phyloP scores from a whole-genome alignment of 92 coral and sea anemone species.

The Palythoa grandis region DNA sequence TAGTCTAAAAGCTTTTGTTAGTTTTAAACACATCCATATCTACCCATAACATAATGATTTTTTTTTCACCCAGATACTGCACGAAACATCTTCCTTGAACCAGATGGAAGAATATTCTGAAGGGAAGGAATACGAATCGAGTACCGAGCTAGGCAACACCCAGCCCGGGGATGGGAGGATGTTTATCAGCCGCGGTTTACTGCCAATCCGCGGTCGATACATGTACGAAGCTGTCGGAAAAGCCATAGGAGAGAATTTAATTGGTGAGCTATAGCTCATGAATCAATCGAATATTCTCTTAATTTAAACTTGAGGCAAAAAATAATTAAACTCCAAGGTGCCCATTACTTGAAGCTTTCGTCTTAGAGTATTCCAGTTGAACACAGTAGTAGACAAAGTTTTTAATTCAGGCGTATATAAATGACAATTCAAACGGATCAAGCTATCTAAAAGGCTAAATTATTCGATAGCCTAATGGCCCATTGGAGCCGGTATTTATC shows the following conservation, averaged over 20 bases:
- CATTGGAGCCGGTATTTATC: too few relatives aligned
- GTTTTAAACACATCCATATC: too few relatives aligned
- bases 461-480: too few relatives aligned
- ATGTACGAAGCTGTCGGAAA: constrained; percentile 58
- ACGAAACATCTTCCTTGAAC: constrained; percentile 45
- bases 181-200: constrained; percentile 64
- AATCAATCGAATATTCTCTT: neutral
- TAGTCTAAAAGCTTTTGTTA: neutral
- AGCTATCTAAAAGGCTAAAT: too few relatives aligned
- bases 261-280: constrained; percentile 33
- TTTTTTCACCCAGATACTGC: constrained; percentile 11
- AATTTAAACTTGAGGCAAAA: neutral
- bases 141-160: constrained; percentile 50
- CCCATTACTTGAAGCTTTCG: neutral
- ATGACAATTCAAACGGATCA: too few relatives aligned
- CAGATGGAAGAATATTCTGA: constrained; percentile 55
- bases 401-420: too few relatives aligned
- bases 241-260: constrained; percentile 40
- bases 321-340: neutral
- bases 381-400: too few relatives aligned
- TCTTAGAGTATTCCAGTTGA: too few relatives aligned
- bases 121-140: constrained; percentile 47
- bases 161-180: constrained; percentile 49
- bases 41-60: neutral
- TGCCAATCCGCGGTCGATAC: constrained; percentile 64